Conservation (phyloP, 1,140 invertebrate genomes). For the Leptopilina boulardi region DNA sequence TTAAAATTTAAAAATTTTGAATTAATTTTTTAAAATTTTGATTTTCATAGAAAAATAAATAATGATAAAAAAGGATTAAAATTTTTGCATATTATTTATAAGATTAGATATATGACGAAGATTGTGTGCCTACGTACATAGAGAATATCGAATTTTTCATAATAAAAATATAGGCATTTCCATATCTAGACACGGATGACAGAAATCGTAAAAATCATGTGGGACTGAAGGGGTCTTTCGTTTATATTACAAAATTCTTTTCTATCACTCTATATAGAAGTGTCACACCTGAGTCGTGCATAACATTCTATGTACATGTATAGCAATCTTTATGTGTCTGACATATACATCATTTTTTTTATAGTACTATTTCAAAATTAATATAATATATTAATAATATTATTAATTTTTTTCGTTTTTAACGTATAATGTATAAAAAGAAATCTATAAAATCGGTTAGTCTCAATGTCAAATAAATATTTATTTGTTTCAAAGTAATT, state of each 20-base stretch:
- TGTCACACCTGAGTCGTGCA: not conserved
- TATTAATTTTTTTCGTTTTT: not conserved
- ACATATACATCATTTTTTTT: not conserved
- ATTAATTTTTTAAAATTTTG: no score
- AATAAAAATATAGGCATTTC: not conserved
- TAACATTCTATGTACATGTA: not conserved
- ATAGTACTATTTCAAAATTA: not conserved
- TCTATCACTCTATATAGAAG: slow-evolving; percentile 1
- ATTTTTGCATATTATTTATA: not conserved
- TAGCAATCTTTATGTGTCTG: not conserved
- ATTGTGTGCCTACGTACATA: not conserved
- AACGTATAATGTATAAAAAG: not conserved
- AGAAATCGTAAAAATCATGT: slow-evolving; percentile 22
- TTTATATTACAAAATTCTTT: not conserved
- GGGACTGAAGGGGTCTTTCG: slow-evolving; percentile 28
- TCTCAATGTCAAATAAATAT: no score
- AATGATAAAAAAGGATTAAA: not conserved
- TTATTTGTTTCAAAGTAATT: no score
- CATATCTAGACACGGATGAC: slow-evolving; percentile 19
- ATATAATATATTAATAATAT: not conserved
- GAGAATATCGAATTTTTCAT: not conserved
- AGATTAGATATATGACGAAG: not conserved
- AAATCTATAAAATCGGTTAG: no score
- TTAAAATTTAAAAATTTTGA: no score
- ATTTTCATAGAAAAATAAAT: no score